A percentile compares a stretch with the other conserved stretches of the same genome.
Evolutionary conservation across 2,797 vertebrate species (phyloP).

Genomic region (Neoniphon sammara): DNA sequence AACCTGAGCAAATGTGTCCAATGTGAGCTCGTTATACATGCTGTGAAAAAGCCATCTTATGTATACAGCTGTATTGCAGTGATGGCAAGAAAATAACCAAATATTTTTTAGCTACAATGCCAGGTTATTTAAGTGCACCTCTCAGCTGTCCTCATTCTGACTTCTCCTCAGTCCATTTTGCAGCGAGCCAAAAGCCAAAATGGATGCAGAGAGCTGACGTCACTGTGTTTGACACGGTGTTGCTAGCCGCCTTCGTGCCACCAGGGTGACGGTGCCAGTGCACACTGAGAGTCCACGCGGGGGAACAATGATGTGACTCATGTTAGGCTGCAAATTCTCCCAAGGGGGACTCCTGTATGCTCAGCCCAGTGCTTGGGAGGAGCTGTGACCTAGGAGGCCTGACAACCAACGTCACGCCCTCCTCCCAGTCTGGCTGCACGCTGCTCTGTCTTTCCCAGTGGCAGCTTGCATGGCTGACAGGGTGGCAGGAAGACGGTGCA

Average conservation of each 20-base stretch:
- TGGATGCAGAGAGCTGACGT: conserved; percentile 75
- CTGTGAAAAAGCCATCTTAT: background rate
- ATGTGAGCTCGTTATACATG: background rate
- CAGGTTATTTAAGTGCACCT: conserved; percentile 18
- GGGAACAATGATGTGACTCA: conserved; percentile 58
- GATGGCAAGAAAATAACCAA: background rate
- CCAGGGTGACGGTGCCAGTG: conserved; percentile 72
- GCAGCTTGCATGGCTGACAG: conserved; percentile 18
- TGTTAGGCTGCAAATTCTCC: conserved; percentile 62
- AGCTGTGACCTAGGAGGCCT: conserved; percentile 35
- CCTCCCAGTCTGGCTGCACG: conserved; percentile 20
- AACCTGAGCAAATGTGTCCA: background rate
- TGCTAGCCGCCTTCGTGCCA: conserved; percentile 67
- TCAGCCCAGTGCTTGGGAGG: conserved; percentile 29
- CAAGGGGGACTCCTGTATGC: conserved; percentile 44
- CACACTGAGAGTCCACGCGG: conserved; percentile 47
- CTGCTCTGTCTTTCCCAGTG: conserved; percentile 20
- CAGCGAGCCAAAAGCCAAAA: conserved; percentile 65
- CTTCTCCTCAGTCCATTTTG: conserved; percentile 61
- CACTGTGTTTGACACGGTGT: conserved; percentile 70
- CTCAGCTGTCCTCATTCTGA: conserved; percentile 40
- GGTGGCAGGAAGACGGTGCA: conserved; percentile 19
- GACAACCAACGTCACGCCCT: conserved; percentile 39
- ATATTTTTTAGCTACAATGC: background rate
- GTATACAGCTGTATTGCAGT: background rate